phyloP scores from a whole-genome alignment of 2,888 invertebrate genomes.

The Mesochorus sp. region DNA sequence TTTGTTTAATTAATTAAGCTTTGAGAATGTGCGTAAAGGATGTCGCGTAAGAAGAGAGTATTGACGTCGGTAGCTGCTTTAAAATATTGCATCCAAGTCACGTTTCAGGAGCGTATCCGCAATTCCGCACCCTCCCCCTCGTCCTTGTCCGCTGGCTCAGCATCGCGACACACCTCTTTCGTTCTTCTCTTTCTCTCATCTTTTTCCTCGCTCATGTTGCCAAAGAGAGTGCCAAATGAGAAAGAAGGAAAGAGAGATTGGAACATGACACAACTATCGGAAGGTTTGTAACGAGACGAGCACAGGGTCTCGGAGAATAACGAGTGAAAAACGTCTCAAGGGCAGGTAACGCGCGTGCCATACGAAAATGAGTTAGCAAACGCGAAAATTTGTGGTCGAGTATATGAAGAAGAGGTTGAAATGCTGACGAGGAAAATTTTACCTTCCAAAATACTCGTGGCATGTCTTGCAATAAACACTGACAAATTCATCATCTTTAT shows the following conservation, averaged over 20 bases:
- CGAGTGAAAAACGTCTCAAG: constrained; percentile 17
- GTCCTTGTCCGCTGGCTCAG: constrained; percentile 46
- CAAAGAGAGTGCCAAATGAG: neutral
- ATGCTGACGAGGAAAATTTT: too few species aligned
- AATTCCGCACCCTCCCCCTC: constrained; percentile 60
- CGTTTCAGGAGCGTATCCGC: constrained; percentile 78
- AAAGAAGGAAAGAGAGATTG: neutral
- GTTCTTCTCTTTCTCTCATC: constrained; percentile 1
- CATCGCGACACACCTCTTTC: constrained; percentile 44
- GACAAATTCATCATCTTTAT: too few species aligned
- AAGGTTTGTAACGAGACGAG: constrained; percentile 22
- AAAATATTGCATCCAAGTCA: constrained; percentile 82
- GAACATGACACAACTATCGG: neutral
- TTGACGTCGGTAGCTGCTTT: constrained; percentile 77
- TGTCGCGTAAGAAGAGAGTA: constrained; percentile 72
- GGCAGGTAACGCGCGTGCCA: neutral
- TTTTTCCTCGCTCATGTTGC: neutral
- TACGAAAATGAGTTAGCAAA: neutral
- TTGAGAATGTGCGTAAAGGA: constrained; percentile 64
- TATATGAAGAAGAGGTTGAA: too few species aligned
- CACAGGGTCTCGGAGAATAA: neutral
- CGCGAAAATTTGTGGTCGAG: too few species aligned
- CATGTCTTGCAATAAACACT: too few species aligned
- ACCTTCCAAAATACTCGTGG: too few species aligned
- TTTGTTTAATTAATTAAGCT: too few species aligned